Percentiles rank a stretch among this genome's conserved stretches.
phyloP scores from a whole-genome alignment of 2,113 vertebrate species.

The Carassius auratus region DNA sequence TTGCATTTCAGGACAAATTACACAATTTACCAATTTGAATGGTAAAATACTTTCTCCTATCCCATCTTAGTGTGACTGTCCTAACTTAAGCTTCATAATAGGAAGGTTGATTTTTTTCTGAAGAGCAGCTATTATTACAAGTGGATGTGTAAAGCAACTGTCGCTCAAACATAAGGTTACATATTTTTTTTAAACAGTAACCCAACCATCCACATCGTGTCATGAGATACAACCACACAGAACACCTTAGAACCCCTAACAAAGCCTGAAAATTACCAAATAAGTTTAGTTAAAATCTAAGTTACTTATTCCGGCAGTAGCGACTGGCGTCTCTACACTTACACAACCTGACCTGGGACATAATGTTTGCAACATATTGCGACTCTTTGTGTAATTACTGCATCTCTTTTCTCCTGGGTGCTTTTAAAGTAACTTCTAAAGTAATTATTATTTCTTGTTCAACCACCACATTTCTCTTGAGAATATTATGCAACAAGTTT shows the following conservation, averaged over 20 bases:
- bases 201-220: neutral
- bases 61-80: neutral
- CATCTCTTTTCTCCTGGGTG: conserved; percentile 23
- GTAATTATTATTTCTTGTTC: conserved; percentile 34
- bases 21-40: neutral
- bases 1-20: neutral
- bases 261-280: neutral
- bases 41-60: neutral
- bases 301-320: neutral
- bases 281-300: neutral
- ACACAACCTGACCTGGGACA: neutral
- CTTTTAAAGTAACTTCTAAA: conserved; percentile 34
- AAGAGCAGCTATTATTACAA: too few species aligned
- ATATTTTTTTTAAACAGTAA: conserved; percentile 1
- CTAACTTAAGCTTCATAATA: neutral
- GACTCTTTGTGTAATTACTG: conserved; percentile 9
- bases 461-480: conserved; percentile 42
- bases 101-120: neutral
- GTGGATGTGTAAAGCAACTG: neutral
- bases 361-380: neutral
- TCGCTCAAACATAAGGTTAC: neutral
- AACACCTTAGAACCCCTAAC: neutral
- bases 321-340: neutral
- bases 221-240: neutral
- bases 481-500: conserved; percentile 27